phyloP scores from a whole-genome alignment of 2,797 vertebrate species.

The Cephalopachus bancanus region DNA sequence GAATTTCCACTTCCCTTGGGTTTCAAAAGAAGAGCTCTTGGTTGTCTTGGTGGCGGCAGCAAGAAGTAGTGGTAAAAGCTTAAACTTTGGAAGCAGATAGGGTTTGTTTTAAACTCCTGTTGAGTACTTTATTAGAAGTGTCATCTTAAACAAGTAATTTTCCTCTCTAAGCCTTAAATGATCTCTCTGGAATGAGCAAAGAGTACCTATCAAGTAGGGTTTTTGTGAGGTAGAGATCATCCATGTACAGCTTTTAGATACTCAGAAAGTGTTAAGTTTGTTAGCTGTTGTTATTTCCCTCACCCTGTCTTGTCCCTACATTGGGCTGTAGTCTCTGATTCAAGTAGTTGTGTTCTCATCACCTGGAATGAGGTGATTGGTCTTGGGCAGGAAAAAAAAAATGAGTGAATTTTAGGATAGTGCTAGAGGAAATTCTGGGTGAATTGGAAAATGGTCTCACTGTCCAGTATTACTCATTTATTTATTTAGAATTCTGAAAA shows the following conservation, averaged over 20 bases:
- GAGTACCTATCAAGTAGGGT: no score
- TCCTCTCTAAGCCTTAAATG: neutral
- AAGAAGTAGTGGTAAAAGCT: neutral
- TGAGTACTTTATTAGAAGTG: neutral
- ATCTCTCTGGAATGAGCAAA: neutral
- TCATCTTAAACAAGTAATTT: neutral
- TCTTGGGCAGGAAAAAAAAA: neutral
- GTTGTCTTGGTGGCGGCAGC: neutral
- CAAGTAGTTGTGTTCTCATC: neutral
- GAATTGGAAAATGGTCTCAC: conserved; percentile 67
- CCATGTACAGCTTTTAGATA: neutral
- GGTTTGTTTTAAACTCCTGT: neutral
- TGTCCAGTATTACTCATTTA: neutral
- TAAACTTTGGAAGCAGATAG: neutral
- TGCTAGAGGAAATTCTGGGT: neutral
- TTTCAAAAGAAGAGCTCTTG: neutral
- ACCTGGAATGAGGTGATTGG: neutral
- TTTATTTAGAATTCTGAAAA: neutral
- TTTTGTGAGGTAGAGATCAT: neutral
- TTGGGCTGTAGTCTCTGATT: neutral
- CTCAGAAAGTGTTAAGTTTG: neutral
- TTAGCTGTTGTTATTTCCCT: neutral
- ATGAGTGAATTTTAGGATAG: neutral
- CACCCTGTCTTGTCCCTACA: neutral
- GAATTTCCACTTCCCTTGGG: neutral